Evolutionary conservation across 2,113 vertebrate genomes (phyloP).

Genomic region (Phylloscopus whistleri): DNA sequence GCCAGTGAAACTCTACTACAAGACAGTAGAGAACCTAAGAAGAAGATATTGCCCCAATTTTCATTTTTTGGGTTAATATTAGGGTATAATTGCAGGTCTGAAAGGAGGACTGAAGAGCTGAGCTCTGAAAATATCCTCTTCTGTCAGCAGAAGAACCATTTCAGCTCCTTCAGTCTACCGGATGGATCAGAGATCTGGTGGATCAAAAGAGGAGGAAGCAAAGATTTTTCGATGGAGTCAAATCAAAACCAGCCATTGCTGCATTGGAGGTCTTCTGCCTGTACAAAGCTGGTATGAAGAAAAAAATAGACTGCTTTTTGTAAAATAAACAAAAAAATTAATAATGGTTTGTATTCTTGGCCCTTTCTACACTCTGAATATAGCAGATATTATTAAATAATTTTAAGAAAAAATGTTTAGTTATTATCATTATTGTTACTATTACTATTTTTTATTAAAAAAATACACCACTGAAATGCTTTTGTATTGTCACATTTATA

Average conservation of each 20-base stretch:
- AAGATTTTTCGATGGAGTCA: background rate
- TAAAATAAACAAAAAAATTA: background rate
- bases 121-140: background rate
- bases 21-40: background rate
- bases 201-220: accelerated
- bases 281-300: background rate
- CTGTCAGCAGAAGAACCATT: background rate
- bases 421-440: background rate
- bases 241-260: background rate
- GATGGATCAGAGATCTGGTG: background rate
- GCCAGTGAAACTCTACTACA: background rate
- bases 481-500: background rate
- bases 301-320: background rate
- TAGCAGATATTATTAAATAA: background rate
- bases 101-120: background rate
- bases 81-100: background rate
- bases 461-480: background rate
- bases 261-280: background rate
- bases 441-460: background rate
- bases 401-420: background rate
- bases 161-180: background rate
- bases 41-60: background rate
- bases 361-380: background rate
- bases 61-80: background rate
- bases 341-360: background rate